Evolutionary conservation across 2,888 invertebrate species (phyloP), one percentile per base, ranked within the genome.

Genomic region (Charanyca ferruginea): DNA sequence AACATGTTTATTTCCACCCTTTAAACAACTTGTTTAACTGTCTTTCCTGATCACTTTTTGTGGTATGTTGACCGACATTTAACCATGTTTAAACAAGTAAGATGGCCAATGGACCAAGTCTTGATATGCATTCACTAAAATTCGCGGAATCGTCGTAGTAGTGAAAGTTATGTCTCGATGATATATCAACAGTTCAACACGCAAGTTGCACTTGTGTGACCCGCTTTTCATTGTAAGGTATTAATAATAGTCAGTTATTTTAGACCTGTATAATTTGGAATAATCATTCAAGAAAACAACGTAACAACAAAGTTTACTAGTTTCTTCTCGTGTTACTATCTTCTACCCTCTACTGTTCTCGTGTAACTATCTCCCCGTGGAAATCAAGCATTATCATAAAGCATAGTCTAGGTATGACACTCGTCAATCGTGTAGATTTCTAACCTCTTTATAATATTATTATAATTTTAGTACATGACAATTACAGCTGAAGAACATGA

Each of bases 161-260:
- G 92, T 89, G 92, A 92, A 92, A 92, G 92, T 89, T 57, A 80
- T 83, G 81, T 84, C 81, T 86, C 8, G 23, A 55, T 44, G 44
- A 52, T 52, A 69, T 45, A 66, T 77, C 75, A 81, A 55, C 55
- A 47, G 51, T 35, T 52, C 18, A 74, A 81, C 77, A 73, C 63
- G 67, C 74, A 47, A 66, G 20, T 28, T 73, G 71, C 68, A 64
- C 32, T 52, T 13, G 45, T 13, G 45, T 22, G 20, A 48, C 54
- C 63, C 20, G 55, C 52, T 80, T 78, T 25, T 58, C 38, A 23
- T 20, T 25, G 13, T 47, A 41, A 25, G 9, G 16, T 42, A 38
- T 23, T 11, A 35, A 20, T 28, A 18, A 11, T 23, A 20, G 22
- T 22, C n/a, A 7, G 8, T 48, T 18, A 16, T 23, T 18, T 38